Evolutionary conservation across 2,797 vertebrate genomes (phyloP).

Genomic region (Ctenopoma multispine): DNA sequence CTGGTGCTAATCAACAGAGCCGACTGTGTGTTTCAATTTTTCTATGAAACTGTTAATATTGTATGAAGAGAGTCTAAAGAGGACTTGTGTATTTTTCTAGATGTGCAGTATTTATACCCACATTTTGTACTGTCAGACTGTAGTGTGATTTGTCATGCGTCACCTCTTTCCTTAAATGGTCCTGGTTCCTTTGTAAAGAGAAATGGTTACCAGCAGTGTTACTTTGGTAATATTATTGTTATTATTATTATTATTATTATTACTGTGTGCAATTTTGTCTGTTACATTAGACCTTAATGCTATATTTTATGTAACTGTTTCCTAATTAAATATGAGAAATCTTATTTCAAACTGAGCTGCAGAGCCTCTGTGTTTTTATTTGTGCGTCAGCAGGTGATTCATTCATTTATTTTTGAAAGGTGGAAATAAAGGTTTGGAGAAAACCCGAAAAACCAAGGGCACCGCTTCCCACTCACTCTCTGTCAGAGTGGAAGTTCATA

Average conservation of each 20-base stretch:
- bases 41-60: slow-evolving; percentile 89
- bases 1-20: slow-evolving; percentile 86
- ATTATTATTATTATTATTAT: slow-evolving; percentile 68
- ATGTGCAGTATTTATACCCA: slow-evolving; percentile 94
- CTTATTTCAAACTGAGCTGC: slow-evolving; percentile 67
- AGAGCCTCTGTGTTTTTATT: neutral
- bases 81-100: slow-evolving; percentile 95
- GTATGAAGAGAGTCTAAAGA: slow-evolving; percentile 90
- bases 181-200: slow-evolving; percentile 80
- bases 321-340: slow-evolving; percentile 83
- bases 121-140: slow-evolving; percentile 91
- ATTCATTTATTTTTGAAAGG: neutral
- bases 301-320: slow-evolving; percentile 87
- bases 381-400: slow-evolving; percentile 26
- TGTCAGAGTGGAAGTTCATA: slow-evolving; percentile 26
- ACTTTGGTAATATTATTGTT: slow-evolving; percentile 83
- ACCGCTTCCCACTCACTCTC: slow-evolving; percentile 33
- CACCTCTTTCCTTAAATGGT: slow-evolving; percentile 84
- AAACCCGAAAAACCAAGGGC: slow-evolving; percentile 18
- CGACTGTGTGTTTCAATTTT: slow-evolving; percentile 68
- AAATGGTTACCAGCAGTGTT: slow-evolving; percentile 88
- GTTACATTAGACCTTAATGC: slow-evolving; percentile 86
- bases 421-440: slow-evolving; percentile 13
- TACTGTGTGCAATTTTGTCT: slow-evolving; percentile 87
- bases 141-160: slow-evolving; percentile 87